Evolutionary conservation across 2,797 vertebrate genomes (phyloP).

Genomic region (Sylvia borin): DNA sequence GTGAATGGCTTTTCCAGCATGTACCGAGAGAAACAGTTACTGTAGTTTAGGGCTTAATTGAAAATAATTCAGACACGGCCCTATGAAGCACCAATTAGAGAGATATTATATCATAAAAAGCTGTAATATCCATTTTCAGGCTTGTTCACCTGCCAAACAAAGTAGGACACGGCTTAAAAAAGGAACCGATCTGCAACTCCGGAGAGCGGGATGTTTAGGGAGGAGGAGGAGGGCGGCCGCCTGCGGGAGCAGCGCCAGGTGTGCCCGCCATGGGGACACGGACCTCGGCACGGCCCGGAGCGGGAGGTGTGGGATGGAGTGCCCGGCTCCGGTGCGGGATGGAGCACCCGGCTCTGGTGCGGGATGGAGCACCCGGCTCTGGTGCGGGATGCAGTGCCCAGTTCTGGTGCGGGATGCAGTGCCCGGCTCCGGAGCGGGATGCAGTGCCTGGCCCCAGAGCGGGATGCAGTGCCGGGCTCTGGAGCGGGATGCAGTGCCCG

Average conservation of each 20-base stretch:
- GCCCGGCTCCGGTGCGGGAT: background rate
- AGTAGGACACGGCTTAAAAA: slow-evolving; percentile 77
- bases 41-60: slow-evolving; percentile 82
- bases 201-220: slow-evolving; percentile 11
- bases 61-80: slow-evolving; percentile 82
- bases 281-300: background rate
- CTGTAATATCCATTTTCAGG: slow-evolving; percentile 84
- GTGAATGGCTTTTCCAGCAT: slow-evolving; percentile 80
- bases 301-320: background rate
- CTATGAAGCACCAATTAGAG: slow-evolving; percentile 84
- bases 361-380: too few relatives aligned
- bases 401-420: background rate
- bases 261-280: background rate
- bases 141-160: slow-evolving; percentile 77
- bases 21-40: slow-evolving; percentile 79
- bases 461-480: too few relatives aligned
- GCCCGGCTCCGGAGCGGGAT: background rate
- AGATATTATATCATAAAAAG: slow-evolving; percentile 86
- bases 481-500: background rate
- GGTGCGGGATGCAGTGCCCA: background rate
- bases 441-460: too few relatives aligned
- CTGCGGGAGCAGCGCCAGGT: background rate
- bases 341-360: background rate
- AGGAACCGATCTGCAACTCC: slow-evolving; percentile 66
- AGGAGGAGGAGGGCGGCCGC: background rate